phyloP scores from a whole-genome alignment of 2,797 vertebrate species.

The Anolis apletophallus region DNA sequence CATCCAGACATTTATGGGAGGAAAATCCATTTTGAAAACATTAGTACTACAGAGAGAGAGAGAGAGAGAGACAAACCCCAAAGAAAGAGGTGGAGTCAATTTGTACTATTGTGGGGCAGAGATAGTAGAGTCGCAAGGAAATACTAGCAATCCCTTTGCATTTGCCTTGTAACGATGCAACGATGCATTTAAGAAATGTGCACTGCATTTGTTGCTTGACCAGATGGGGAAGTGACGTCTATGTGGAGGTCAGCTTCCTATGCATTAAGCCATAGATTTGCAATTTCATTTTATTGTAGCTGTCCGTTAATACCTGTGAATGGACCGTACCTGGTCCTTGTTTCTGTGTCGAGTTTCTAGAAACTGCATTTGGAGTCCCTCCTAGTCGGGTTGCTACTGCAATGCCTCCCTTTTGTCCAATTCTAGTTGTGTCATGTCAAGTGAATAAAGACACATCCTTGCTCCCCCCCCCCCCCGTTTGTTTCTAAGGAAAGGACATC shows the following conservation, averaged over 20 bases:
- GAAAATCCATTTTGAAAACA: not conserved
- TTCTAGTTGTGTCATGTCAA: not conserved
- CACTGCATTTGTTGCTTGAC: not conserved
- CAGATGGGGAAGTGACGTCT: no score
- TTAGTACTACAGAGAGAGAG: not conserved
- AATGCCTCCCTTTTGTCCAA: not conserved
- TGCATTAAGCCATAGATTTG: no score
- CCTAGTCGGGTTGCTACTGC: not conserved
- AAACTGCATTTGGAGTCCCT: not conserved
- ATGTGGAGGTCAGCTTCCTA: not conserved
- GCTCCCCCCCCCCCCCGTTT: not conserved
- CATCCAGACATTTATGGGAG: not conserved
- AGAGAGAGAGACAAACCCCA: not conserved
- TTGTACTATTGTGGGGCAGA: not conserved
- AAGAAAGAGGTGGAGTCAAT: no score
- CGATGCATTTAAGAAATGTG: not conserved
- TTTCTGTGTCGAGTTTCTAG: not conserved
- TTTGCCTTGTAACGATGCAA: not conserved
- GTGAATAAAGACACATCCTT: no score
- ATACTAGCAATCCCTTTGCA: not conserved
- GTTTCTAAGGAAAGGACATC: no score
- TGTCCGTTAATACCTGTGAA: no score
- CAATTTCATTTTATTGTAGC: no score
- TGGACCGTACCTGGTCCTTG: no score
- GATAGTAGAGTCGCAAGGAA: not conserved